These are phyloP conservation scores for Trichonephila clavata DNA, from an alignment of 1,140 invertebrate genomes.

Conservation along the genomic window DNA sequence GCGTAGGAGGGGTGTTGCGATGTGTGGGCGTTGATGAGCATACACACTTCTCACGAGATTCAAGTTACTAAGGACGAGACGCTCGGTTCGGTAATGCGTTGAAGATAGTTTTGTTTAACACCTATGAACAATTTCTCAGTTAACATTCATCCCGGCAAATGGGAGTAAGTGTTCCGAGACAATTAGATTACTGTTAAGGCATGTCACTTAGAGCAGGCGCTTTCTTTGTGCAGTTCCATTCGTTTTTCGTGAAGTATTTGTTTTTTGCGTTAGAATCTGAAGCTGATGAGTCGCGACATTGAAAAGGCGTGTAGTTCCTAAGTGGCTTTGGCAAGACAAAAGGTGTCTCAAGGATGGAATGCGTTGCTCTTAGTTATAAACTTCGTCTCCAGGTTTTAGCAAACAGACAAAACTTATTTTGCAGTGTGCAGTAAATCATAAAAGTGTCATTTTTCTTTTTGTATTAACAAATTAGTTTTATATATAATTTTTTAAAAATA, in stretches of 20 bases:
- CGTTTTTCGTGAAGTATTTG: no score
- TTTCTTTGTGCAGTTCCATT: background rate
- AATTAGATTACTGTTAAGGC: slow-evolving; percentile 27
- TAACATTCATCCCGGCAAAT: slow-evolving; percentile 3
- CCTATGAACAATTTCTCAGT: slow-evolving; percentile 49
- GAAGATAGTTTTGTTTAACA: slow-evolving; percentile 63
- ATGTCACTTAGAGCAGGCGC: background rate
- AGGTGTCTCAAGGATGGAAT: no score
- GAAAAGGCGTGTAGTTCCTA: background rate
- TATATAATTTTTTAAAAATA: no score
- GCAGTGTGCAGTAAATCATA: no score
- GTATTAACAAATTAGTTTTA: no score
- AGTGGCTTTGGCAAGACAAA: background rate
- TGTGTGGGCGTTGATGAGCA: slow-evolving; percentile 58
- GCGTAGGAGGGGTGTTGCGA: slow-evolving; percentile 64
- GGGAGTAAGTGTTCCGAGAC: slow-evolving; percentile 30
- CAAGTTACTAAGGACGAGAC: slow-evolving; percentile 66
- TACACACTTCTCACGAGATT: slow-evolving; percentile 73
- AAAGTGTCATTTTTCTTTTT: no score
- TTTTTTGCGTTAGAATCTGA: background rate
- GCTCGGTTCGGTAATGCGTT: slow-evolving; percentile 34
- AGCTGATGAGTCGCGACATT: background rate
- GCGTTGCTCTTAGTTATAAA: no score
- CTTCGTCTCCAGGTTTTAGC: no score
- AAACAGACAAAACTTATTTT: no score